Conservation (phyloP, 1,140 invertebrate genomes). For the Pomacea maculata region DNA sequence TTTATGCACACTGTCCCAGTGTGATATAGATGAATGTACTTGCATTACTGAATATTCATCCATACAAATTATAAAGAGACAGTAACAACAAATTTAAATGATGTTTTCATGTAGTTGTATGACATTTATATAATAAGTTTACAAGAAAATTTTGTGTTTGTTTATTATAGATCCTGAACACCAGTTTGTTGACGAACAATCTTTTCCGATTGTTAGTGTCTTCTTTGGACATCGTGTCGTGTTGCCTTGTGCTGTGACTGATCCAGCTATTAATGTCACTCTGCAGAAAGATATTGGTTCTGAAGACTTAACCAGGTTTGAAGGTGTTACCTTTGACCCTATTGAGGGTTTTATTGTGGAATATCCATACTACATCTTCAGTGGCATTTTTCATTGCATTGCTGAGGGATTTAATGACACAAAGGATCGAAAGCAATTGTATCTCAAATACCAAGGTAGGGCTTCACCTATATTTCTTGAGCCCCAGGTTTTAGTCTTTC, state of each 20-base stretch:
- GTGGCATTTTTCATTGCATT: constrained; percentile 32
- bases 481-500: not conserved
- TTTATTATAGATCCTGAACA: constrained; percentile 38
- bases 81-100: too few relatives aligned
- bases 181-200: constrained; percentile 20
- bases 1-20: too few relatives aligned
- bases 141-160: not conserved
- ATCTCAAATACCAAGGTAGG: not conserved
- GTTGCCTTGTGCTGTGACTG: constrained; percentile 37
- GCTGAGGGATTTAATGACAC: constrained; percentile 16
- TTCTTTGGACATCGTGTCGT: constrained; percentile 12
- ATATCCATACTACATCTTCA: constrained; percentile 29
- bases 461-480: not conserved
- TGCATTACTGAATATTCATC: too few relatives aligned
- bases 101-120: too few relatives aligned
- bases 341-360: constrained; percentile 36
- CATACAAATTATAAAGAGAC: too few relatives aligned
- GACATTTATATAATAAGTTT: too few relatives aligned
- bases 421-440: not conserved
- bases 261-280: constrained; percentile 35
- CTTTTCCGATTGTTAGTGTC: constrained; percentile 14
- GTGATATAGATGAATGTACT: too few relatives aligned
- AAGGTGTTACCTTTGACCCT: constrained; percentile 39
- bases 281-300: constrained; percentile 18
- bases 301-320: not conserved